Evolutionary conservation across 1,140 invertebrate genomes (phyloP), one percentile per base, ranked within the genome.

Genomic region (Lordiphosa mommai): DNA sequence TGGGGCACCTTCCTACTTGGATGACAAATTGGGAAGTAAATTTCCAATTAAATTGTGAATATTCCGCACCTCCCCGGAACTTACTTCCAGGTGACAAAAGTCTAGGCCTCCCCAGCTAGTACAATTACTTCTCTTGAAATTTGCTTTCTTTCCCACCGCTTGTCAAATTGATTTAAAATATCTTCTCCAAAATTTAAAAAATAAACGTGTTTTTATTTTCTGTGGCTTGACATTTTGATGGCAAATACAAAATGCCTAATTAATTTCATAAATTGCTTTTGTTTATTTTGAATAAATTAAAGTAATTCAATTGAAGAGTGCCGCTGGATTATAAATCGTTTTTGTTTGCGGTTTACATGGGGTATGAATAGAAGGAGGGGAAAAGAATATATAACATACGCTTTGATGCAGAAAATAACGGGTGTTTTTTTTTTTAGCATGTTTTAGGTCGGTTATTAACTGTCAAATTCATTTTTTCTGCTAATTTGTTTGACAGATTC

Each of bases 11-110:
- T 40, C 17, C 36, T 38, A 67, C 13, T 67, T 57, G 44, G 60
- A 48, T 76, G 61, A 70, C 73, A 67, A 73, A 77, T 64, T 67
- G 70, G 69, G 72, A 76, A 76, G 72, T 76, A 61, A 67, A 48
- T 13, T 43, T 43, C 6, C 23, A 27, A 43, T 43, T 29, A 27
- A 27, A 43, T 43, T 70, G 61, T 47, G 58, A 4, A 55, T 52
- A 2, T 44, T 46, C 17, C 61, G 9, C 23, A 23, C 32, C 16
- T 12, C 32, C 47, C 60, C 68, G 68, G 56, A 72, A 76, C 63
- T 61, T 38, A 57, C 40, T 65, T 72, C 56, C 60, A 63, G 70
- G 33, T 49, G 46, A 48, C 41, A 52, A 60, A 59, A 7, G 23
- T 27, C 5, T 27, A 27, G 53, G 51, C 50, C 47, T 59, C 36